Conservation (phyloP, 2,113 vertebrate genomes). For the Corythornis vintsioides region DNA sequence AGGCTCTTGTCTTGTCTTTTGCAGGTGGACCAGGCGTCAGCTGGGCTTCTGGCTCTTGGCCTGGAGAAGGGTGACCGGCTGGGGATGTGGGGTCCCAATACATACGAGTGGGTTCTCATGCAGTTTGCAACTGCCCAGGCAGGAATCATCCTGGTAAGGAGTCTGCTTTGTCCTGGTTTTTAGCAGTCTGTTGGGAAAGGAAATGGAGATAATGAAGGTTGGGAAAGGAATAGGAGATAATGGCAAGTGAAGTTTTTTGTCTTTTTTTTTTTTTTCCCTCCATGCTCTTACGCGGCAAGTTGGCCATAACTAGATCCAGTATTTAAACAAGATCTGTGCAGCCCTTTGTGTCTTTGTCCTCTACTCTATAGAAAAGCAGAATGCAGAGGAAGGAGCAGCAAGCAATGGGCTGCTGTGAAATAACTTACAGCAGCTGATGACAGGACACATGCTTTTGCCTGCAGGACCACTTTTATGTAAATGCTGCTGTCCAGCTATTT, state of each 20-base stretch:
- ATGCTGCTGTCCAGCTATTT: background rate
- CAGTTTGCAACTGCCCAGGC: conserved; percentile 92
- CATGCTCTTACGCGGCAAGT: background rate
- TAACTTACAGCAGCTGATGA: background rate
- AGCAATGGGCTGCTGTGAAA: background rate
- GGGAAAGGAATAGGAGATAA: background rate
- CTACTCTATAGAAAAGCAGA: background rate
- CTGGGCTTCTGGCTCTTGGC: conserved; percentile 89
- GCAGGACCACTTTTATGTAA: background rate
- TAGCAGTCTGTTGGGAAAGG: background rate
- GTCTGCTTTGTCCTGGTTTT: background rate
- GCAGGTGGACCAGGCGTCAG: conserved; percentile 88
- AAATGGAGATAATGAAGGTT: background rate
- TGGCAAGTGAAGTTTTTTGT: background rate
- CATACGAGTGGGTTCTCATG: conserved; percentile 88
- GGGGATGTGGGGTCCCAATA: conserved; percentile 95
- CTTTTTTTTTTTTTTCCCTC: background rate
- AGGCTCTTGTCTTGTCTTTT: background rate
- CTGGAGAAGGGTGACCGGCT: conserved; percentile 88
- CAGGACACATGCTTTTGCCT: background rate
- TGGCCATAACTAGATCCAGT: background rate
- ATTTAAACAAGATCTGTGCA: background rate
- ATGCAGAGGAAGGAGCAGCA: background rate
- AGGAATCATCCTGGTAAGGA: conserved; percentile 91
- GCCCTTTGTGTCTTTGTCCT: background rate